Base-by-base conservation (phyloP, 2,113 vertebrate genomes). In the Macquaria ambigua region DNA sequence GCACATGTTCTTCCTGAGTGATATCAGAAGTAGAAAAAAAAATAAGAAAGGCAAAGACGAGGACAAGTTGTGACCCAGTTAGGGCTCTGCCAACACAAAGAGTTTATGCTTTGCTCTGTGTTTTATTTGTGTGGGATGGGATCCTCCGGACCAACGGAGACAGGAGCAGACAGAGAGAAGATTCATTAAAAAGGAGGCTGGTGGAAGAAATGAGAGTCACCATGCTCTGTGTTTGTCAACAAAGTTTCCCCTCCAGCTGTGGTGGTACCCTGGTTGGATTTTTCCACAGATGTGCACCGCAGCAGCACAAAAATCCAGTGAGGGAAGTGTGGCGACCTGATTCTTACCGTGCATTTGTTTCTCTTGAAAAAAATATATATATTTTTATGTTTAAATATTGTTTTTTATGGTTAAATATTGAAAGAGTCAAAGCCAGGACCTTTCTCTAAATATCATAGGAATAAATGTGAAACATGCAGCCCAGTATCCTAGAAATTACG, bases 171-270 rank as follows among this genome's bases (percentile, higher is more conserved):
- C 77, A 43, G 74, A 82, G 20, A 8, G n/a, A 73, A 71, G 58
- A 78, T 58, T 79, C 75, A 82, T 64, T 31, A 31, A 31, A 74
- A 74, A 34, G 20, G 3, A n/a, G 31, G n/a, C 9, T 20, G 68
- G 34, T 70, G 84, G 74, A 84, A 68, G 46, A 84, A 87, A 81
- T 83, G 81, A 79, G 66, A 56, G 77, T 75, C 55, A 43, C 68
- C 37, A 12, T 21, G 43, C 48, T 73, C n/a, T 79, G 48, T 87
- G 72, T 89, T 91, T 89, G 87, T 90, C 86, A 90, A 92, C 87
- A 93, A 69, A 52, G 31, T 67, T 69, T 74, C 50, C 86, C 80
- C 78, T 81, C 73, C 64, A 77, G 81, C 91, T 83, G 50, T 52
- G 79, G 39, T 9, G 71, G 0, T 46, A 7, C 28, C 39, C 34